Percentiles rank a stretch among this genome's conserved stretches.
Evolutionary conservation across 2,113 vertebrate species (phyloP).

Genomic region (Cercocebus atys): DNA sequence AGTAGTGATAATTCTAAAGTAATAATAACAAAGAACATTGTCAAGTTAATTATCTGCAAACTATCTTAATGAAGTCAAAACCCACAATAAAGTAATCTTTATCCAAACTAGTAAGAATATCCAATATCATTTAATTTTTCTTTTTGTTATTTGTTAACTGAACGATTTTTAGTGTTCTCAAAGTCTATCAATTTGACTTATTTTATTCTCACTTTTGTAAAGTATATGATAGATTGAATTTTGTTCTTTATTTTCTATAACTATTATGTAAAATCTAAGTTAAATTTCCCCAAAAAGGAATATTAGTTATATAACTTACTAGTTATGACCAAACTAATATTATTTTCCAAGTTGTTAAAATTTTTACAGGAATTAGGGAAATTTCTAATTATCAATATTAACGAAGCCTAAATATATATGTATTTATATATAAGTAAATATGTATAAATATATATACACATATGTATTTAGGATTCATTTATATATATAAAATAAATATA

Average conservation of each 20-base stretch:
- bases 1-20: neutral
- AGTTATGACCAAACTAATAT: neutral
- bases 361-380: neutral
- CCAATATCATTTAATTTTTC: neutral
- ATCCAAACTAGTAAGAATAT: neutral
- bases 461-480: too few species aligned
- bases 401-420: neutral
- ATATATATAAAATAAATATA: too few species aligned
- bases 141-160: neutral
- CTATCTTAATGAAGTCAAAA: neutral
- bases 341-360: neutral
- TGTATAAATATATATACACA: neutral
- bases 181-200: neutral
- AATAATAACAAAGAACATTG: neutral
- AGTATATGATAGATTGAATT: neutral
- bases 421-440: too few species aligned
- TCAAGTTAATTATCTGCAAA: neutral
- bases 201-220: neutral
- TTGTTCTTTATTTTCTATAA: neutral
- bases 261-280: neutral
- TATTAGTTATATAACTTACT: neutral
- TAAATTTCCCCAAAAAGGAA: neutral
- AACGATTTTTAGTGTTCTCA: neutral
- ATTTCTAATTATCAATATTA: neutral
- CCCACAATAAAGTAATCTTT: neutral